phyloP scores from a whole-genome alignment of 2,888 invertebrate species.

The Troides oblongomaculatus region DNA sequence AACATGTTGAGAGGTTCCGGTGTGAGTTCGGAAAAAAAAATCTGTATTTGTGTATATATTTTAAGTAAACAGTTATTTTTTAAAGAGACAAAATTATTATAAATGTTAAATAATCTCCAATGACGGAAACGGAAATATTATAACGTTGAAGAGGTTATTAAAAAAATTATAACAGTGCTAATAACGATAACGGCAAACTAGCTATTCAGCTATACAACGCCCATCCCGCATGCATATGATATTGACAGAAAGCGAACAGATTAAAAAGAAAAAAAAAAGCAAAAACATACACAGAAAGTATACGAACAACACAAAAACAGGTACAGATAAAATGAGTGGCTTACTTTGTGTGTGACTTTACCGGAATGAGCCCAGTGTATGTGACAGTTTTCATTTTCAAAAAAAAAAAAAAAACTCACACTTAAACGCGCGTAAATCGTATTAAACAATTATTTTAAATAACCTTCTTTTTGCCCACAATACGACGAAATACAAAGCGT shows the following conservation, averaged over 20 bases:
- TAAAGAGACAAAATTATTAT: too few species aligned
- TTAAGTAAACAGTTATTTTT: too few species aligned
- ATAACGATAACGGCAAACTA: neutral
- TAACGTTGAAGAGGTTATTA: neutral
- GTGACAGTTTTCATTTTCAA: slow-evolving; percentile 61
- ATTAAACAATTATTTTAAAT: neutral
- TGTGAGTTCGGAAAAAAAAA: too few species aligned
- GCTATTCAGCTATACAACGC: neutral
- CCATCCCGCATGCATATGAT: slow-evolving; percentile 8
- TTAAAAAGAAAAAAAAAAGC: neutral
- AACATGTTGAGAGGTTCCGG: neutral
- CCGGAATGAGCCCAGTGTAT: slow-evolving; percentile 32
- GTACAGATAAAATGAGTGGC: slow-evolving; percentile 47
- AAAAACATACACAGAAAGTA: neutral
- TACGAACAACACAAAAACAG: slow-evolving; percentile 34
- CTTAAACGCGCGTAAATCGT: slow-evolving; percentile 1
- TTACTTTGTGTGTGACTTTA: slow-evolving; percentile 57
- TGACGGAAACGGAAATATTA: neutral
- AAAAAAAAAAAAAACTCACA: slow-evolving; percentile 43
- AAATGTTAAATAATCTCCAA: neutral
- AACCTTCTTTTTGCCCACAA: too few species aligned
- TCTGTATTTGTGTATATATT: too few species aligned
- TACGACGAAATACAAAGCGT: too few species aligned
- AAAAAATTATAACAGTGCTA: neutral
- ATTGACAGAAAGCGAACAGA: slow-evolving; percentile 1